A percentile compares a stretch with the other conserved stretches of the same genome.
Conservation (phyloP, 2,113 vertebrate species). For the Ursus arctos region DNA sequence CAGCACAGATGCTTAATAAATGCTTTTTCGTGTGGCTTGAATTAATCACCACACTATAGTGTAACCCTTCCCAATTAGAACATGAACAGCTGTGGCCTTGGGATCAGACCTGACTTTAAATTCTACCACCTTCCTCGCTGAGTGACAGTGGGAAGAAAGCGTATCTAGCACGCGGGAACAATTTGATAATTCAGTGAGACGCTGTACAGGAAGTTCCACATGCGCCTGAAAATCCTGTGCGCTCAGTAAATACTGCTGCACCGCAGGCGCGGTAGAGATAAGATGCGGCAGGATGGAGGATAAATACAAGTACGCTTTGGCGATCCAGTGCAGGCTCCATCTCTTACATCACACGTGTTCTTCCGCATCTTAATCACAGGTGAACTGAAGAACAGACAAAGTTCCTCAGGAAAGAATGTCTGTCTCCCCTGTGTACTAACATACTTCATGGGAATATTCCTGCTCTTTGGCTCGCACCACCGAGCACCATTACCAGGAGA, state of each 20-base stretch:
- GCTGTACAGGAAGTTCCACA: background rate
- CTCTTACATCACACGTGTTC: background rate
- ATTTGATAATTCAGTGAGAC: background rate
- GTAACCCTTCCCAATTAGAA: background rate
- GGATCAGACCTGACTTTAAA: background rate
- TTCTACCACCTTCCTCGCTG: background rate
- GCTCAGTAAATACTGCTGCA: background rate
- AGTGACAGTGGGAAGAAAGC: background rate
- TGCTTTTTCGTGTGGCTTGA: background rate
- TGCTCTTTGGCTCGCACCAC: background rate
- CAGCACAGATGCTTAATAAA: background rate
- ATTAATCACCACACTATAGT: background rate
- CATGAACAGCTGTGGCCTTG: background rate
- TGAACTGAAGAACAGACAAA: background rate
- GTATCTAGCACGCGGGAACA: background rate
- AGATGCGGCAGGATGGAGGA: background rate
- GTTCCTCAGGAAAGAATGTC: background rate
- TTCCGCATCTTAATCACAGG: slow-evolving; percentile 12
- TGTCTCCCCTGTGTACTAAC: background rate
- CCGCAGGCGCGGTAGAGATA: background rate
- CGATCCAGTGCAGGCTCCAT: background rate
- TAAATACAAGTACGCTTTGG: background rate
- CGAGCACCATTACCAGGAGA: background rate
- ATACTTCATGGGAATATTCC: background rate
- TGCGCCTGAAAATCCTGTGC: background rate